Conservation (phyloP, 1,140 invertebrate species). For the Hestina assimilis region DNA sequence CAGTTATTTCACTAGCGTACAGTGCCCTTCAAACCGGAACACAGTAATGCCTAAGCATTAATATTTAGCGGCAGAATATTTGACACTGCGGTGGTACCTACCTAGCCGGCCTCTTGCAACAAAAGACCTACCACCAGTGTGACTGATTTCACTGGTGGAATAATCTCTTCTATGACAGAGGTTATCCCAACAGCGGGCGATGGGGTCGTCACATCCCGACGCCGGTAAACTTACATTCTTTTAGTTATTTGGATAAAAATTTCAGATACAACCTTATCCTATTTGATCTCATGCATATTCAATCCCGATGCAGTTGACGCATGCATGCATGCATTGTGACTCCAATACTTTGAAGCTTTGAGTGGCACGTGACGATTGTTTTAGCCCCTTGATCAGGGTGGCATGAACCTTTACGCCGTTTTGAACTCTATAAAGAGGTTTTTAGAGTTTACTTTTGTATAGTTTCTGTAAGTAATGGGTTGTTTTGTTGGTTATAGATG, state of each 20-base stretch:
- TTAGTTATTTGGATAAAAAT: background rate
- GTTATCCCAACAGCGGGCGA: no score
- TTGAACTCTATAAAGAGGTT: background rate
- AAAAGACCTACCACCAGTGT: no score
- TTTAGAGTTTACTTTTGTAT: no score
- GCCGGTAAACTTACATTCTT: background rate
- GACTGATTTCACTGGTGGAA: no score
- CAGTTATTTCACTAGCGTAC: no score
- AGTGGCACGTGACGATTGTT: conserved; percentile 10
- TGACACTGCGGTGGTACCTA: no score
- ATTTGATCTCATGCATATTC: conserved; percentile 14
- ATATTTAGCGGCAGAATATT: no score
- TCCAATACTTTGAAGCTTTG: conserved; percentile 21
- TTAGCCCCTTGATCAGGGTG: background rate
- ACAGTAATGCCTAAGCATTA: no score
- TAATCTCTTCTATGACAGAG: no score
- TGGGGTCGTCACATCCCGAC: no score
- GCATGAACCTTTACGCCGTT: background rate
- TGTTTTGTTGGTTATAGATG: background rate
- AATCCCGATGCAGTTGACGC: conserved; percentile 15
- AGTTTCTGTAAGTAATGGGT: background rate
- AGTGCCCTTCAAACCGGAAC: no score
- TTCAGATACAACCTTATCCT: conserved; percentile 1
- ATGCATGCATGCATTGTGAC: conserved; percentile 18
- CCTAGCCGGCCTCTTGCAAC: no score